A percentile compares a stretch with the other conserved stretches of the same genome.
These are phyloP conservation scores for Chaetodon auriga DNA, from an alignment of 2,113 vertebrate species.

Conservation along the genomic window DNA sequence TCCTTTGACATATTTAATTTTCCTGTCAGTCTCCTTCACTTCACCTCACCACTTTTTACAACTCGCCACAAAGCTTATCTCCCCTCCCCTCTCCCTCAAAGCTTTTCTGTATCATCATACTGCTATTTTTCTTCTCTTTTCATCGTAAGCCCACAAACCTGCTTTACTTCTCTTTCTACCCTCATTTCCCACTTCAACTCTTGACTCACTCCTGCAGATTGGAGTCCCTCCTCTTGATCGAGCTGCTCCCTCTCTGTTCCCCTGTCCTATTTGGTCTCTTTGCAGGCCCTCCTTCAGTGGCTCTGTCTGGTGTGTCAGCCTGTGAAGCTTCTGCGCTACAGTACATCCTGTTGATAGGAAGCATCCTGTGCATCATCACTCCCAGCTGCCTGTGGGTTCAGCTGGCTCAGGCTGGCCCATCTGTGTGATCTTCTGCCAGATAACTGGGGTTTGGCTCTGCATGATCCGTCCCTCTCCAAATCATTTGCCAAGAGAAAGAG, in stretches of 20 bases:
- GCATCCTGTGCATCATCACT: slow-evolving; percentile 82
- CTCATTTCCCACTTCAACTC: slow-evolving; percentile 39
- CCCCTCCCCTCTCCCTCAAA: background rate
- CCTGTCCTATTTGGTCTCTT: slow-evolving; percentile 56
- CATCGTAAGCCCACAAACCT: background rate
- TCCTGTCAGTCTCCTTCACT: slow-evolving; percentile 26
- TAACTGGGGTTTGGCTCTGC: slow-evolving; percentile 79
- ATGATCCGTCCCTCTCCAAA: slow-evolving; percentile 74
- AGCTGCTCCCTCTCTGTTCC: slow-evolving; percentile 40
- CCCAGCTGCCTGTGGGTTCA: slow-evolving; percentile 83
- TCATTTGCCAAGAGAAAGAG: slow-evolving; percentile 75
- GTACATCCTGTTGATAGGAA: slow-evolving; percentile 82
- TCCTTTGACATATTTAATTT: slow-evolving; percentile 33
- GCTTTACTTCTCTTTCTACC: slow-evolving; percentile 12
- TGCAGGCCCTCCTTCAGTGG: slow-evolving; percentile 65
- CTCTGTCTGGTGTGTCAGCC: slow-evolving; percentile 73
- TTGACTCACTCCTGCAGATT: slow-evolving; percentile 32
- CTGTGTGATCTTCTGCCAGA: slow-evolving; percentile 86
- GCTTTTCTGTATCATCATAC: slow-evolving; percentile 6
- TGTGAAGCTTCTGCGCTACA: slow-evolving; percentile 78
- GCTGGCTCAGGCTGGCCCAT: slow-evolving; percentile 82
- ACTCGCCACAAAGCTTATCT: slow-evolving; percentile 30
- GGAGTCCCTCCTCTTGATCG: slow-evolving; percentile 48
- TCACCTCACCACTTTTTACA: slow-evolving; percentile 21
- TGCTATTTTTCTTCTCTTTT: background rate